phyloP scores from a whole-genome alignment of 2,113 vertebrate genomes.

The Agapornis roseicollis region DNA sequence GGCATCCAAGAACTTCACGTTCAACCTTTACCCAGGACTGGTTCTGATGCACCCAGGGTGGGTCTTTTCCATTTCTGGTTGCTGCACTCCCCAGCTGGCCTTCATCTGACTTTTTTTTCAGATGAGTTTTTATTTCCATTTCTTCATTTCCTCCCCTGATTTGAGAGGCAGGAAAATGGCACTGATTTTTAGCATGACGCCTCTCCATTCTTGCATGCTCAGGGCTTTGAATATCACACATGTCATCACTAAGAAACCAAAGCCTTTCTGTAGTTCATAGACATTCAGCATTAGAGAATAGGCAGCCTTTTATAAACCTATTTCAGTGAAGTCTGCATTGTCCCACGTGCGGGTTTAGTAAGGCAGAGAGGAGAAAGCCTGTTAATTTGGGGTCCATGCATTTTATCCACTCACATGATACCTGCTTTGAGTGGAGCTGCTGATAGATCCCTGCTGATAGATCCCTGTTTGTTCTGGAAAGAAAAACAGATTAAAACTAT shows the following conservation, averaged over 20 bases:
- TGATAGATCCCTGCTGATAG: neutral
- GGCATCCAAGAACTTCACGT: neutral
- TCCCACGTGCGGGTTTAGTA: neutral
- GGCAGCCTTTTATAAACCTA: neutral
- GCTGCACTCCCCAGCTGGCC: neutral
- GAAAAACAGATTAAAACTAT: neutral
- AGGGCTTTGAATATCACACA: neutral
- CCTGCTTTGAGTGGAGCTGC: neutral
- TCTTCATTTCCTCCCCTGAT: neutral
- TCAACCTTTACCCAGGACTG: neutral
- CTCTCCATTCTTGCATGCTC: neutral
- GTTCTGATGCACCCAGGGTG: neutral
- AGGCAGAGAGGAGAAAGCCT: neutral
- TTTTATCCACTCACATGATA: neutral
- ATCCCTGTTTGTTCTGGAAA: too few species aligned
- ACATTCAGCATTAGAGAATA: too few species aligned
- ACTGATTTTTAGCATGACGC: neutral
- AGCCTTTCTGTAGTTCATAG: neutral
- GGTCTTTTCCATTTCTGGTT: neutral
- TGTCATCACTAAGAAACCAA: neutral
- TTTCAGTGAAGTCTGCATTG: neutral
- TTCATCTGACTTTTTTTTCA: neutral
- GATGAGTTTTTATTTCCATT: neutral
- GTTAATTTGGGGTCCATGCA: neutral
- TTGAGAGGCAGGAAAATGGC: neutral